Conservation (phyloP, 2,797 vertebrate genomes). For the Gymnopithys bicolor region DNA sequence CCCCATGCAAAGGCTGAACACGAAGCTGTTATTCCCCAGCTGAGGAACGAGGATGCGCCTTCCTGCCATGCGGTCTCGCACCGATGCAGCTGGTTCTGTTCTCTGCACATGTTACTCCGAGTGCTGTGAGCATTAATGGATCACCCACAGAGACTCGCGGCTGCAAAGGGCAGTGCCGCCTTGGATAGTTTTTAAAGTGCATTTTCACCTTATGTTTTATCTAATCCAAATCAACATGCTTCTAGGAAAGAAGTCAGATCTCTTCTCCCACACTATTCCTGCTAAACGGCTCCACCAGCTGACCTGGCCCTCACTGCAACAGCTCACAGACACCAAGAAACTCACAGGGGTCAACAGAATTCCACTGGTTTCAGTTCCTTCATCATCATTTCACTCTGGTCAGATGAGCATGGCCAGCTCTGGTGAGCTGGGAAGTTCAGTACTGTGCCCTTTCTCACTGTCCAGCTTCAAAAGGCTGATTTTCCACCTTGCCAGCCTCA, state of each 20-base stretch:
- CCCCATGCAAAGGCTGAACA: background rate
- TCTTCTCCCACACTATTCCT: background rate
- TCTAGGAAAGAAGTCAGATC: background rate
- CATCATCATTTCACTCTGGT: background rate
- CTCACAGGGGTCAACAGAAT: background rate
- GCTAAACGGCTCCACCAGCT: background rate
- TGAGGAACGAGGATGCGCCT: background rate
- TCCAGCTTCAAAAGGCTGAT: background rate
- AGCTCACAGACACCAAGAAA: background rate
- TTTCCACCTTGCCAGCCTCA: background rate
- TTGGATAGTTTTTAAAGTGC: background rate
- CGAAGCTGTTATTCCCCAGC: background rate
- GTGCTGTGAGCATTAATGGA: background rate
- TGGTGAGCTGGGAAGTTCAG: accelerated
- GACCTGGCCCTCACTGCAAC: background rate
- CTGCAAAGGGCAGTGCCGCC: background rate
- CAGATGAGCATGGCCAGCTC: background rate
- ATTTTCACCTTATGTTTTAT: background rate
- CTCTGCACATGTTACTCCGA: background rate
- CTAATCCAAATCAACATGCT: background rate
- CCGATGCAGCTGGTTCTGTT: background rate
- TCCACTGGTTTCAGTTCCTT: background rate
- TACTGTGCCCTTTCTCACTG: background rate
- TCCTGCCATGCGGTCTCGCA: background rate
- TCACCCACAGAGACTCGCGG: background rate